Evolutionary conservation across 2,797 vertebrate species (phyloP).

Genomic region (Helicolenus hilgendorfi): DNA sequence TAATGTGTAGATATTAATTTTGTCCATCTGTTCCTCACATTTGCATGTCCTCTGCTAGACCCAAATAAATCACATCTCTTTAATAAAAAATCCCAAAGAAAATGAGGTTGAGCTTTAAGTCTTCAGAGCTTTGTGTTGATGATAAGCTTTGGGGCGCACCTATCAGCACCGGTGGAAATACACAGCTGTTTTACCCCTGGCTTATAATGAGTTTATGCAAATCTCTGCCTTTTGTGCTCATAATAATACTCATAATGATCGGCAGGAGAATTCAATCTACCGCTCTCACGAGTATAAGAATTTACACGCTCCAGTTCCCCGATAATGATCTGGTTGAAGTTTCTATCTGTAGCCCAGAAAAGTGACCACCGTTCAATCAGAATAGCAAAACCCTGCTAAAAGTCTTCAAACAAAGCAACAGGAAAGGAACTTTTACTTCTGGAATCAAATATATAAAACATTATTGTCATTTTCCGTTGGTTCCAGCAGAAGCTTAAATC

Average conservation of each 20-base stretch:
- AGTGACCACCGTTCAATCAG: background rate
- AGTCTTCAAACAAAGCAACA: background rate
- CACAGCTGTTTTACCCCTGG: slow-evolving; percentile 11
- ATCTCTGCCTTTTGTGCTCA: slow-evolving; percentile 18
- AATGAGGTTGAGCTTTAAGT: background rate
- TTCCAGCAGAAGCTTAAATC: background rate
- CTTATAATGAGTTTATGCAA: slow-evolving; percentile 42
- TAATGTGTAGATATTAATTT: background rate
- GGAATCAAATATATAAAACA: background rate
- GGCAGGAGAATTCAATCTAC: background rate
- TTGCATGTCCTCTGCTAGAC: background rate
- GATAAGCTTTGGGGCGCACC: slow-evolving; percentile 11
- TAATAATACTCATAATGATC: slow-evolving; percentile 1
- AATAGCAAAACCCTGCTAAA: background rate
- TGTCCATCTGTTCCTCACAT: slow-evolving; percentile 12
- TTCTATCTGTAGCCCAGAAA: background rate
- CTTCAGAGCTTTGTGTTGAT: slow-evolving; percentile 1
- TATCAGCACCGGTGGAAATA: background rate
- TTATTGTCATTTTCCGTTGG: background rate
- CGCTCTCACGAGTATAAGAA: background rate
- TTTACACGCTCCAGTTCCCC: background rate
- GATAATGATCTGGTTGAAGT: background rate
- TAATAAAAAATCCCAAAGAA: slow-evolving; percentile 2
- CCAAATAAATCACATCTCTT: slow-evolving; percentile 15
- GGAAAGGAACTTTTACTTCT: background rate